phyloP scores from a whole-genome alignment of 1,140 invertebrate species.

The Belonocnema kinseyi region DNA sequence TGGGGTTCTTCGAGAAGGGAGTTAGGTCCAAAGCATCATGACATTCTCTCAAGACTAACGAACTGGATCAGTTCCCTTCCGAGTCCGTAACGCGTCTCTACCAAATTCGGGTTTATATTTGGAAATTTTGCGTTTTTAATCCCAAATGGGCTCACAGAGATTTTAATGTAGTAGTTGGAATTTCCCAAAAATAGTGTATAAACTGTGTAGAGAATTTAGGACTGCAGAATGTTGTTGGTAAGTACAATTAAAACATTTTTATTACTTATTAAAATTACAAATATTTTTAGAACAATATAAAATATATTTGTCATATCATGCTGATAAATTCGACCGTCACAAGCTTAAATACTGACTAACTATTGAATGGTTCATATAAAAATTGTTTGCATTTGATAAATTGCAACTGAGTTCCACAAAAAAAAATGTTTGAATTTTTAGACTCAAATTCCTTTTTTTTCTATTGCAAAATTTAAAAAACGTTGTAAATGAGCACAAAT shows the following conservation, averaged over 20 bases:
- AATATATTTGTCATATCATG: too few species aligned
- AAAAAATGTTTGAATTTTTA: too few species aligned
- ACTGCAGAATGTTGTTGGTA: conserved; percentile 4
- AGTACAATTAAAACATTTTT: not conserved
- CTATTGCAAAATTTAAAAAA: too few species aligned
- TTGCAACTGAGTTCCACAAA: too few species aligned
- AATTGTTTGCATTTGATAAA: too few species aligned
- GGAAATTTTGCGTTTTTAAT: not conserved
- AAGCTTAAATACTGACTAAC: too few species aligned
- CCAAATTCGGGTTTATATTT: conserved; percentile 35
- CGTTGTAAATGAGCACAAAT: too few species aligned
- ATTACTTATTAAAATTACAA: not conserved
- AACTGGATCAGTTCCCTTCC: conserved; percentile 65
- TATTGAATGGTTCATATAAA: too few species aligned
- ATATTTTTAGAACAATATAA: too few species aligned
- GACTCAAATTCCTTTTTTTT: too few species aligned
- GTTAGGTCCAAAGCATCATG: conserved; percentile 56
- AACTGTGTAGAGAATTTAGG: not conserved
- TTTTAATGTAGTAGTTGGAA: not conserved
- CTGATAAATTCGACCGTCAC: too few species aligned
- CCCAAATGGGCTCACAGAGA: not conserved
- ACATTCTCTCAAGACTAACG: conserved; percentile 64
- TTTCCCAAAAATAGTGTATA: not conserved
- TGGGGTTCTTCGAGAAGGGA: conserved; percentile 59
- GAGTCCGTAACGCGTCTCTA: conserved; percentile 18